Evolutionary conservation across 2,113 vertebrate genomes (phyloP).

Genomic region (Eptesicus fuscus): DNA sequence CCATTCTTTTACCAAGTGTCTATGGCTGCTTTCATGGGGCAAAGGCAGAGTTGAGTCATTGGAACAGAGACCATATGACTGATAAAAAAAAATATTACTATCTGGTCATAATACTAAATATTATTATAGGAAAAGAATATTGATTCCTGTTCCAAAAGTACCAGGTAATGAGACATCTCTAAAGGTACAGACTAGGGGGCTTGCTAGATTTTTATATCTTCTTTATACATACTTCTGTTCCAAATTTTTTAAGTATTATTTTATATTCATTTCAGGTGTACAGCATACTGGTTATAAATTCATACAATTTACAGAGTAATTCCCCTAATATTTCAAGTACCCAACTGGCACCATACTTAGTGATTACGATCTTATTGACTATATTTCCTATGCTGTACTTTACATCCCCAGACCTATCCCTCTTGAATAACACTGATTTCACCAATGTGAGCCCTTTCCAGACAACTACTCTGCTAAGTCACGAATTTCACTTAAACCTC

Average conservation of each 20-base stretch:
- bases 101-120: neutral
- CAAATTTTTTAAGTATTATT: neutral
- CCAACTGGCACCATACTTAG: neutral
- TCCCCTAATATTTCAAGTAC: neutral
- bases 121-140: neutral
- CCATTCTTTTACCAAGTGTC: neutral
- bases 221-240: neutral
- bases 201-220: neutral
- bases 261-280: neutral
- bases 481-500: slow-evolving; percentile 1
- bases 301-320: neutral
- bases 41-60: neutral
- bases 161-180: neutral
- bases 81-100: neutral
- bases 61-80: neutral
- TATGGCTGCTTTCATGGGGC: neutral
- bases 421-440: slow-evolving; percentile 7
- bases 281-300: neutral
- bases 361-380: neutral
- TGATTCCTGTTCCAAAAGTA: neutral
- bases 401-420: neutral
- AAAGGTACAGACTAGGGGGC: neutral
- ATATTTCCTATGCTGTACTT: neutral
- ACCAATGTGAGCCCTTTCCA: neutral
- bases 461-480: neutral